These are phyloP conservation scores for Heterodera filipjevi DNA, from an alignment of 2,888 invertebrate species.

Conservation along the genomic window DNA sequence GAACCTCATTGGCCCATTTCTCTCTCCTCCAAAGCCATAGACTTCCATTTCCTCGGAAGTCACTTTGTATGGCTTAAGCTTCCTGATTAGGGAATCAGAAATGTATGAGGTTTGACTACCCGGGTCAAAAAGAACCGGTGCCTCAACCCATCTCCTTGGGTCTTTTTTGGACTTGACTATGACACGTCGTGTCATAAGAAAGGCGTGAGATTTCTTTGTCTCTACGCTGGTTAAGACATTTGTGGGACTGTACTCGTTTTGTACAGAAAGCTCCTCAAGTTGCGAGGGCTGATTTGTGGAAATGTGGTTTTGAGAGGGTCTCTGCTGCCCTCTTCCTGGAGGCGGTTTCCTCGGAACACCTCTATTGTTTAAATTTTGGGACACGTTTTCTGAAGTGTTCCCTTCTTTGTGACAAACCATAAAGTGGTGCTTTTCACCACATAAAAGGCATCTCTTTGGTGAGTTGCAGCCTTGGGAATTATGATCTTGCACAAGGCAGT, in stretches of 20 bases:
- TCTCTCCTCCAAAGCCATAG: background rate
- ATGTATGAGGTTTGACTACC: slow-evolving; percentile 8
- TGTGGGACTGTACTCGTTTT: too few species aligned
- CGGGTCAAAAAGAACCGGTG: background rate
- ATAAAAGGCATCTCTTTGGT: background rate
- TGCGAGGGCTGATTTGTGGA: background rate
- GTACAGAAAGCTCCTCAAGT: background rate
- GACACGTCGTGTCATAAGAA: background rate
- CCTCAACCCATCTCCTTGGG: background rate
- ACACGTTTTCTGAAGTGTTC: too few species aligned
- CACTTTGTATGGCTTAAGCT: background rate
- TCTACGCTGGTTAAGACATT: background rate
- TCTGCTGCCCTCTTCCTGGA: background rate
- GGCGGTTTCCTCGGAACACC: background rate
- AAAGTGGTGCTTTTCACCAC: background rate
- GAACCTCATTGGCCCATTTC: background rate
- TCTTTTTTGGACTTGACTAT: background rate
- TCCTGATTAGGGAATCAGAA: background rate
- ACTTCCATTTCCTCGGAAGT: slow-evolving; percentile 16
- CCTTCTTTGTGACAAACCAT: background rate
- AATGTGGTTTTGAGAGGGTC: background rate
- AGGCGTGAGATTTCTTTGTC: background rate
- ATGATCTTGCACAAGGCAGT: background rate
- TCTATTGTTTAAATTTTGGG: too few species aligned
- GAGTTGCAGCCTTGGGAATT: background rate